Evolutionary conservation across 2,888 invertebrate species (phyloP).

Genomic region (Drosophila buzzatii): DNA sequence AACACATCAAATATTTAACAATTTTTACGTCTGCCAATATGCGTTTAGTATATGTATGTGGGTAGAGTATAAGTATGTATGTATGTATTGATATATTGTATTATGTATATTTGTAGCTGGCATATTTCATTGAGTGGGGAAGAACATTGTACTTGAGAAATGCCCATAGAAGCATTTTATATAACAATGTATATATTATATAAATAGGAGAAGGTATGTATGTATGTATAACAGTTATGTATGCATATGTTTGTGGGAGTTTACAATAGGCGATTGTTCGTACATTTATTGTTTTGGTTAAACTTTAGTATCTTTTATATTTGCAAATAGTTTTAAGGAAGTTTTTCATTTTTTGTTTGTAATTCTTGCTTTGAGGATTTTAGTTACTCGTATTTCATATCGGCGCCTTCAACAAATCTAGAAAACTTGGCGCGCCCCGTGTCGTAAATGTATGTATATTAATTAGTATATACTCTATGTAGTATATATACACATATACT

Average conservation of each 20-base stretch:
- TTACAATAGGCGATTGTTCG: constrained; percentile 69
- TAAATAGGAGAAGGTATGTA: constrained; percentile 14
- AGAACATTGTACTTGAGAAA: constrained; percentile 67
- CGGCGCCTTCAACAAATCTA: constrained; percentile 42
- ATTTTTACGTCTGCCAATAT: constrained; percentile 17
- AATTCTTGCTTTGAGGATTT: constrained; percentile 28
- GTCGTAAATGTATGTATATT: constrained; percentile 15
- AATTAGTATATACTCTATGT: constrained; percentile 12
- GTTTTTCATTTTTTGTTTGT: constrained; percentile 14
- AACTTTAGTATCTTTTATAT: constrained; percentile 34
- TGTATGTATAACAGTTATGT: constrained; percentile 15
- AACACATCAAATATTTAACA: constrained; percentile 32
- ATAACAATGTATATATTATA: background rate
- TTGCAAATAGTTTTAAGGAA: constrained; percentile 46
- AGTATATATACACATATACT: constrained; percentile 26
- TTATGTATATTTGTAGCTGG: constrained; percentile 41
- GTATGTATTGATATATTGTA: constrained; percentile 16
- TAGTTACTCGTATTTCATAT: constrained; percentile 44
- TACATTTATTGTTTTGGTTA: constrained; percentile 64
- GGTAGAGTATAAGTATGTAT: constrained; percentile 22
- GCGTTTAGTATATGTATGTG: constrained; percentile 11
- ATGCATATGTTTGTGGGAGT: constrained; percentile 47
- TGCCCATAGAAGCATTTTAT: constrained; percentile 28
- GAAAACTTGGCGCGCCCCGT: constrained; percentile 20
- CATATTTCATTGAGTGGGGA: constrained; percentile 59